Evolutionary conservation across 1,140 invertebrate species (phyloP), one percentile per base, ranked within the genome.

Genomic region (Aphaenogaster ashmeadi): DNA sequence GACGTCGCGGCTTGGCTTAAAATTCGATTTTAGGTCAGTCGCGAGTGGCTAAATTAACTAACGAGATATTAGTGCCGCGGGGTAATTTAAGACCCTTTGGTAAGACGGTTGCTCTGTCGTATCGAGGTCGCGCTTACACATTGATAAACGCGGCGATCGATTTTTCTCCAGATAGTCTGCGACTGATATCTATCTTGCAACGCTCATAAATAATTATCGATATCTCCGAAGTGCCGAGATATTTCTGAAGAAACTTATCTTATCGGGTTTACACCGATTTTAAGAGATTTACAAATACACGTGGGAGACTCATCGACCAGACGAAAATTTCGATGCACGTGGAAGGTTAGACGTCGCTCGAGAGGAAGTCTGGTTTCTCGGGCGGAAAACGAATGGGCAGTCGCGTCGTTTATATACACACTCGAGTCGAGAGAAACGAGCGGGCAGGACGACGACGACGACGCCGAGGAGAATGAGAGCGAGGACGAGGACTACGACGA

Each of bases 341-440:
- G 21, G n/a, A 58, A 71, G 52, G 15, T 13, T 41, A 86, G 81
- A 41, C 67, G 58, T 78, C 54, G 54, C n/a, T 1, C 33, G 27
- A 81, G 79, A 56, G 79, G 58, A 87, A 58, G 77, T 78, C 88
- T 74, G 44, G 75, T 78, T 88, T 86, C 88, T 89, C 88, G 81
- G 83, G 78, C 77, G 87, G 88, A 83, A 90, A 89, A 90, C 72
- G 58, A 89, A 90, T 87, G 85, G 72, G 50, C 72, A 74, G 58
- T 77, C 87, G 36, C 41, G 27, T 85, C 83, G 77, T 72, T 87
- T 64, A 60, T 33, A n/a, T 33, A n/a, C 36, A 60, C 52, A 54
- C 66, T 58, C 33, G 54, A 86, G 77, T 41, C 74, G 66, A 78
- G 77, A 71, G 77, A 52, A 47, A 52, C 38, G 13, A 27, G 47